Evolutionary conservation across 2,113 vertebrate species (phyloP), one percentile per base, ranked within the genome.

Genomic region (Carlito syrichta): DNA sequence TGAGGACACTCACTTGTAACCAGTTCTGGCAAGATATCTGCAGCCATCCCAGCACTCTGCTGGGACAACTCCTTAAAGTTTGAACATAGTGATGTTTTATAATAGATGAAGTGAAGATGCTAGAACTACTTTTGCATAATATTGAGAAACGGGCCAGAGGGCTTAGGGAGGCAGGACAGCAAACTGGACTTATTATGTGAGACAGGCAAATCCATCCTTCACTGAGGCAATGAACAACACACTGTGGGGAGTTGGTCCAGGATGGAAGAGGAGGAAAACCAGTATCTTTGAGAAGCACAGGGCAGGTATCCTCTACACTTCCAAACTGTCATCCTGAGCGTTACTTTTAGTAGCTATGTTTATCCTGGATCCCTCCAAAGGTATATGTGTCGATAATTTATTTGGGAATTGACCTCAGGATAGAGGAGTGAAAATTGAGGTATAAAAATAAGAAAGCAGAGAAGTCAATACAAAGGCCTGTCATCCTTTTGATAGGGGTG

Each of bases 181-280:
- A 20, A 50, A 23, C 35, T 20, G 25, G 20, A 9, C 40, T 73
- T 40, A 8, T 9, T 8, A 14, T 48, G 11, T 40, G 23, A 45
- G 50, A 71, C 30, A 25, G 62, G 50, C 6, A 52, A 86, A 58
- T n/a, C 27, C 43, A 1, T 2, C 58, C 40, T 38, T 43, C 30
- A 3, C 27, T 2, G 19, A n/a, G 45, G 19, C 81, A 54, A 35
- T 8, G 63, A 58, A 43, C 76, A 50, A 10, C 5, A 52, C 7
- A 10, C 52, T 35, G 1, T 19, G 38, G 62, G 58, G 14, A 38
- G 48, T 35, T 8, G 7, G 58, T 78, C 9, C 12, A 48, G 35
- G 63, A 14, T 0, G 0, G 14, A 17, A 14, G 13, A 17, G 71
- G 20, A 48, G 35, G 2, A 8, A n/a, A 32, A 25, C 32, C 52